Evolutionary conservation across 1,140 invertebrate genomes (phyloP).

Genomic region (Condylostylus longicornis): DNA sequence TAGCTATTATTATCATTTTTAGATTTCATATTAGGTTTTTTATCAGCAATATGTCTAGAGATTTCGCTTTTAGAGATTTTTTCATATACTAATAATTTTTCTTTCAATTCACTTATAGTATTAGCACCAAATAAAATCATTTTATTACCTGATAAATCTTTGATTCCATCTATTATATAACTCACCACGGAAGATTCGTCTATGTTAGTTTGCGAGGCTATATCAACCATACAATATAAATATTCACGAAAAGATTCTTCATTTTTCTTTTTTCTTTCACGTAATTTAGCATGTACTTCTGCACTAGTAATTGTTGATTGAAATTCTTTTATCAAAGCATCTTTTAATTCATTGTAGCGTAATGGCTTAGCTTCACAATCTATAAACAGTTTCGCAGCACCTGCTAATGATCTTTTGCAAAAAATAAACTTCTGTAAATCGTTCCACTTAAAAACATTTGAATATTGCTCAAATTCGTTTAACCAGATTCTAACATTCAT

Average conservation of each 20-base stretch:
- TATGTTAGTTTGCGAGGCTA: slow-evolving; percentile 16
- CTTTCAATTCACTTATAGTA: slow-evolving; percentile 16
- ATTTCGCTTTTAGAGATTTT: too few species aligned
- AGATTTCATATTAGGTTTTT: too few species aligned
- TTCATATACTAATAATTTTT: slow-evolving; percentile 15
- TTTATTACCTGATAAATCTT: slow-evolving; percentile 21
- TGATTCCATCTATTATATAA: slow-evolving; percentile 29
- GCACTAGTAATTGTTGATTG: slow-evolving; percentile 10
- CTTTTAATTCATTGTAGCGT: slow-evolving; percentile 11
- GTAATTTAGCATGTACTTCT: slow-evolving; percentile 11
- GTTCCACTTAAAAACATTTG: slow-evolving; percentile 13
- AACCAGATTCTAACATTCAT: slow-evolving; percentile 12
- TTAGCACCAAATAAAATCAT: slow-evolving; percentile 22
- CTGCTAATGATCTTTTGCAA: slow-evolving; percentile 9
- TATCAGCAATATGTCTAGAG: too few species aligned
- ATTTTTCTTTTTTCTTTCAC: slow-evolving; percentile 11
- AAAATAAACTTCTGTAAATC: slow-evolving; percentile 11
- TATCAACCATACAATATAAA: slow-evolving; percentile 15
- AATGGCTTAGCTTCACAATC: slow-evolving; percentile 6
- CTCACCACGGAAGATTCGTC: slow-evolving; percentile 19
- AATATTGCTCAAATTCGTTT: slow-evolving; percentile 13
- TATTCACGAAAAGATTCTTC: slow-evolving; percentile 13
- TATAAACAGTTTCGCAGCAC: slow-evolving; percentile 12
- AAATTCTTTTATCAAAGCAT: slow-evolving; percentile 13
- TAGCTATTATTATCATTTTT: too few species aligned